A percentile compares a stretch with the other conserved stretches of the same genome.
phyloP scores from a whole-genome alignment of 2,797 vertebrate species.

The Acanthurus tractus region DNA sequence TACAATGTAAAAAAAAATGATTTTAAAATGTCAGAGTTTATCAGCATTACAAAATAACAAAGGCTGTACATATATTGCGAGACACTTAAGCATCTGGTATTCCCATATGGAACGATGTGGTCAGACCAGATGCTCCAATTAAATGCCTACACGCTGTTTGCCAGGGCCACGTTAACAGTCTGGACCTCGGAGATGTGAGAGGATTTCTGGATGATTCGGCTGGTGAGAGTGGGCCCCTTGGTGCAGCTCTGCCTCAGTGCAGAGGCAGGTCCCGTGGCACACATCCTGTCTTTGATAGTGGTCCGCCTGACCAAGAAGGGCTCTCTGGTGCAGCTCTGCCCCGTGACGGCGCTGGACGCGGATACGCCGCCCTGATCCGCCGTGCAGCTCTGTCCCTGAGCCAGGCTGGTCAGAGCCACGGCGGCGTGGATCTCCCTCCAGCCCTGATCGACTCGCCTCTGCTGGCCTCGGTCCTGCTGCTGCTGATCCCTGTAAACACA shows the following conservation, averaged over 20 bases:
- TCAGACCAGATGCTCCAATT: constrained; percentile 30
- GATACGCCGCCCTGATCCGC: constrained; percentile 64
- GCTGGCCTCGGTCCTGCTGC: constrained; percentile 84
- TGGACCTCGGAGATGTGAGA: constrained; percentile 97
- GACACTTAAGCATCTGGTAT: constrained; percentile 56
- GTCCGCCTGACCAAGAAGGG: constrained; percentile 51
- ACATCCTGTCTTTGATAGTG: constrained; percentile 48
- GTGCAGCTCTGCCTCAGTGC: constrained; percentile 62
- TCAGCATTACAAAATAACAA: constrained; percentile 60
- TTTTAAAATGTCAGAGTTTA: constrained; percentile 51
- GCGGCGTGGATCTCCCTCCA: constrained; percentile 97
- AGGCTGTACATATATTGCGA: constrained; percentile 56
- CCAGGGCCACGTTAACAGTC: constrained; percentile 92
- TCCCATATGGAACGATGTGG: constrained; percentile 42
- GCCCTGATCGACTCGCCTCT: constrained; percentile 86
- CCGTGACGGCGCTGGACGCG: constrained; percentile 17
- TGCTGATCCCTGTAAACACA: constrained; percentile 83
- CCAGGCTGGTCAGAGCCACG: constrained; percentile 93
- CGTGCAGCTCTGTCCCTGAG: constrained; percentile 84
- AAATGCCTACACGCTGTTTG: constrained; percentile 74
- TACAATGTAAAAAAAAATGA: constrained; percentile 54
- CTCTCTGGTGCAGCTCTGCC: constrained; percentile 52
- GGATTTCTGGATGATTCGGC: constrained; percentile 96
- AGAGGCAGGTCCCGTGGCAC: constrained; percentile 28
- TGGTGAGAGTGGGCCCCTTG: constrained; percentile 83